Evolutionary conservation across 2,113 vertebrate species (phyloP).

Genomic region (Aegypius monachus): DNA sequence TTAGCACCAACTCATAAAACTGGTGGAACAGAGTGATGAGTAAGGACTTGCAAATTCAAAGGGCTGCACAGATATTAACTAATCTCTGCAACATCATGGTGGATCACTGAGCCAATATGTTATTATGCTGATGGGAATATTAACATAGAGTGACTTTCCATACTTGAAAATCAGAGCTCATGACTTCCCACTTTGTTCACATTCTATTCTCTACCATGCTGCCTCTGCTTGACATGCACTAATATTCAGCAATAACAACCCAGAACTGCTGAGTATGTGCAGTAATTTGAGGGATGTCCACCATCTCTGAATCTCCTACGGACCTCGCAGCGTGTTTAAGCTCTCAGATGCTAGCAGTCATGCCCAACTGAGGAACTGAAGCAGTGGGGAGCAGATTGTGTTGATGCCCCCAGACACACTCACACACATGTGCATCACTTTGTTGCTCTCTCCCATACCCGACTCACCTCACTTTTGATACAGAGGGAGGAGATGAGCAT

Average conservation of each 20-base stretch:
- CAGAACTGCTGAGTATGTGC: background rate
- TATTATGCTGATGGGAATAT: background rate
- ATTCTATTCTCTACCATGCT: background rate
- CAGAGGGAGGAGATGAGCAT: background rate
- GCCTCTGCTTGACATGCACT: background rate
- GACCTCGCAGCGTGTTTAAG: background rate
- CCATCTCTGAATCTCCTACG: background rate
- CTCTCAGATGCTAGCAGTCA: background rate
- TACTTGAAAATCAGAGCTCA: background rate
- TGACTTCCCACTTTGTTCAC: background rate
- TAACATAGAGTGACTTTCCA: background rate
- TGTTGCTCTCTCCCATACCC: background rate
- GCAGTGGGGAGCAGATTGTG: background rate
- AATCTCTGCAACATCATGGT: background rate
- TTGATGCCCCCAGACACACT: background rate
- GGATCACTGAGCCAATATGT: background rate
- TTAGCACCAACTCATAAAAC: conserved; percentile 5
- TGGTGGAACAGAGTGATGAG: background rate
- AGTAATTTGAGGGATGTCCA: background rate
- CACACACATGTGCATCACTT: background rate
- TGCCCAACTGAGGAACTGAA: background rate
- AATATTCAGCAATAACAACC: background rate
- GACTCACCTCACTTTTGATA: background rate
- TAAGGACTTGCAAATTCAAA: background rate
- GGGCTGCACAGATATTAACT: conserved; percentile 11